Evolutionary conservation across 1,140 invertebrate species (phyloP), one percentile per base, ranked within the genome.

Genomic region (Leptinotarsa lineolata): DNA sequence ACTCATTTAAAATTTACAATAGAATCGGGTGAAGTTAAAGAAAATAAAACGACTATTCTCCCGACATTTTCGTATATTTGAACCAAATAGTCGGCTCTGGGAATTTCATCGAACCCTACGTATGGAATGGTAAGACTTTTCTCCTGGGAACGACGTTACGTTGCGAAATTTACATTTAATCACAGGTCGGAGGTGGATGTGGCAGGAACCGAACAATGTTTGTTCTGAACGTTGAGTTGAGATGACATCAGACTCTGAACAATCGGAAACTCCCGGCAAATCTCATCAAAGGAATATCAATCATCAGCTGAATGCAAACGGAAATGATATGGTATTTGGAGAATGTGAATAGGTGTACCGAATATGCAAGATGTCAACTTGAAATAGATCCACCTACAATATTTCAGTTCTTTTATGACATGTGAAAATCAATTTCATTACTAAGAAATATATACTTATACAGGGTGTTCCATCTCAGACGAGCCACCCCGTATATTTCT

Each of bases 1-100:
- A 54, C 48, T 54, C 48, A 54, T 54, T 54, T 54, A 54, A 54
- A 54, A 54, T 54, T 54, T 54, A 54, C 48, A 54, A 54, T 54
- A 6, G 48, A 54, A 54, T 54, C 48, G 48, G 48, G 48, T 18
- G 16, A 54, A 54, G 48, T 54, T 54, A 54, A 13, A 54, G 48
- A 8, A 54, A 54, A 54, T 54, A 54, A 54, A 54, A 54, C 48
- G 48, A 54, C 48, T 8, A n/a, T 54, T 54, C 48, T 18, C 15
- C 48, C 48, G 48, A 54, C 48, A 54, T 54, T 54, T 54, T 54
- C 48, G 48, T 54, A 54, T 54, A 54, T 54, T n/a, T 54, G 48
- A 54, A 18, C 48, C 30, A 18, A 18, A 54, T 54, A 54, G 48
- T 54, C n/a, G 48, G 6, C 48, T 15, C 48, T 16, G 48, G 48